A percentile compares a stretch with the other conserved stretches of the same genome.
Conservation (phyloP, 1,140 invertebrate genomes). For the Zophobas morio region DNA sequence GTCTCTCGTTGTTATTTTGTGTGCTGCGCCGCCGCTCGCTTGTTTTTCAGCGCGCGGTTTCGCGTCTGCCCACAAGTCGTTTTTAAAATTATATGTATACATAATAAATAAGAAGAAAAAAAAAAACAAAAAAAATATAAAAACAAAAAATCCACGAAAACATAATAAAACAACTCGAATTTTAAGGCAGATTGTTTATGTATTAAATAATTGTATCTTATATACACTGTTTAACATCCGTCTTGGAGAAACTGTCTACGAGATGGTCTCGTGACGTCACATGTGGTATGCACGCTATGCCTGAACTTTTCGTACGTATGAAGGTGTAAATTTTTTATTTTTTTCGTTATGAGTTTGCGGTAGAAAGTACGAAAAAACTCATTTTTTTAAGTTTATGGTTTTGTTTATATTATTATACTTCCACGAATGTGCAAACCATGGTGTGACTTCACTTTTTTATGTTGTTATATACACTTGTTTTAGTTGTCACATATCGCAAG, state of each 20-base stretch:
- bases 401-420: neutral
- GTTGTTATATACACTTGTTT: conserved; percentile 15
- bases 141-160: conserved; percentile 45
- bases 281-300: neutral
- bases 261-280: conserved; percentile 1
- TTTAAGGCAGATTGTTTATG: conserved; percentile 66
- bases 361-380: too few relatives aligned
- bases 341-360: too few relatives aligned
- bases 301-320: neutral
- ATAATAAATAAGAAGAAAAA: conserved; percentile 59
- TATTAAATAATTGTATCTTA: conserved; percentile 67
- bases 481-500: neutral
- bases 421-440: neutral
- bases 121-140: conserved; percentile 57
- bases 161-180: conserved; percentile 62
- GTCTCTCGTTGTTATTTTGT: conserved; percentile 69
- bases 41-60: conserved; percentile 54
- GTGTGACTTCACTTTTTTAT: neutral
- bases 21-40: conserved; percentile 56
- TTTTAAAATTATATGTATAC: conserved; percentile 69
- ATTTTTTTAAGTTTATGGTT: neutral
- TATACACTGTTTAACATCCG: conserved; percentile 63
- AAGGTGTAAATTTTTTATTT: neutral
- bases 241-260: conserved; percentile 28
- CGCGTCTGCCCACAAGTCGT: conserved; percentile 59